Evolutionary conservation across 2,113 vertebrate genomes (phyloP).

Genomic region (Percopsis transmontana): DNA sequence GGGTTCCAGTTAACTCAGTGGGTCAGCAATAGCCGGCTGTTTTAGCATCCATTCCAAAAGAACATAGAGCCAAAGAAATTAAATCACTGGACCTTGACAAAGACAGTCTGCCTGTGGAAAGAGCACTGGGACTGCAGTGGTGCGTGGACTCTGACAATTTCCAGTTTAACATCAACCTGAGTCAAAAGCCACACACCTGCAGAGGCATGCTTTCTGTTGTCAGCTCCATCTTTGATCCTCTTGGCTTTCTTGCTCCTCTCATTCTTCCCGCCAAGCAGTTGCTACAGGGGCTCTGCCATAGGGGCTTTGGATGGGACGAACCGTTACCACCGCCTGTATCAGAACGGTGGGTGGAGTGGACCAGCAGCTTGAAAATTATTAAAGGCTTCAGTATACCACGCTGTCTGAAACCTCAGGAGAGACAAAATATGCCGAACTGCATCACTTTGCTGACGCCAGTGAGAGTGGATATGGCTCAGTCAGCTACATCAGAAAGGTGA

Average conservation of each 20-base stretch:
- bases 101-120: conserved; percentile 12
- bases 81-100: conserved; percentile 8
- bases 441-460: conserved; percentile 12
- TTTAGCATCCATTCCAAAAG: neutral
- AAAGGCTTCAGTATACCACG: neutral
- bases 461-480: conserved; percentile 6
- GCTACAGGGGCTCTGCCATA: conserved; percentile 17
- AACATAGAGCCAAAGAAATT: neutral
- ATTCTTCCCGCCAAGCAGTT: conserved; percentile 12
- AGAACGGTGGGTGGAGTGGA: conserved; percentile 2
- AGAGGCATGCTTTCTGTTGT: conserved; percentile 18
- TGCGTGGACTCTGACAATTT: conserved; percentile 24
- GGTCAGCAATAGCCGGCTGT: neutral
- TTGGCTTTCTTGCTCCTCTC: conserved; percentile 17
- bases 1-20: neutral
- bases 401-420: conserved; percentile 19
- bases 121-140: conserved; percentile 23
- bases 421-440: neutral
- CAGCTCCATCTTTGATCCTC: conserved; percentile 33
- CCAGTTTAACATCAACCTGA: conserved; percentile 2
- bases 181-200: neutral
- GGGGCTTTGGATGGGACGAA: conserved; percentile 5
- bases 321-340: neutral
- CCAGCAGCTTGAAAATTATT: neutral
- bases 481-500: neutral